phyloP scores from a whole-genome alignment of 2,113 vertebrate species.

The Forbesichthys papilliferus region DNA sequence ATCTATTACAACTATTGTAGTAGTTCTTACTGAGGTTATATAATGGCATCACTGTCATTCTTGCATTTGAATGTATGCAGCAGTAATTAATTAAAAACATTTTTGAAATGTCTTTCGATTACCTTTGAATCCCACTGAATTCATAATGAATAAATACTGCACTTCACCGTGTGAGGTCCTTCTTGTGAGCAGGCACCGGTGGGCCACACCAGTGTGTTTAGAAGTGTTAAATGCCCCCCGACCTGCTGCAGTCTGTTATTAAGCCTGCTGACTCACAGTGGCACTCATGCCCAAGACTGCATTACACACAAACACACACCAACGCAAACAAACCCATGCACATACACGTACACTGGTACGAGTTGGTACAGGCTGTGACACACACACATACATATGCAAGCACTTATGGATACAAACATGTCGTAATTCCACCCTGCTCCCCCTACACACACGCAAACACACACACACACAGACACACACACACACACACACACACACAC shows the following conservation, averaged over 20 bases:
- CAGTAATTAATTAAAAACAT: neutral
- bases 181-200: slow-evolving; percentile 53
- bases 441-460: slow-evolving; percentile 4
- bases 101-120: neutral
- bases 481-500: slow-evolving; percentile 16
- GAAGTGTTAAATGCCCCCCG: slow-evolving; percentile 70
- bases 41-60: too few relatives aligned
- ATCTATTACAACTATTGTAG: too few relatives aligned
- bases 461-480: slow-evolving; percentile 9
- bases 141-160: neutral
- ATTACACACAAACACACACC: slow-evolving; percentile 37
- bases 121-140: neutral
- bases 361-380: slow-evolving; percentile 19
- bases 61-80: neutral
- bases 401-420: slow-evolving; percentile 23
- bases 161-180: slow-evolving; percentile 45
- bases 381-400: slow-evolving; percentile 40
- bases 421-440: neutral
- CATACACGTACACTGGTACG: neutral
- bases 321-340: slow-evolving; percentile 15
- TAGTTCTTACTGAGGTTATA: too few relatives aligned
- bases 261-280: slow-evolving; percentile 41
- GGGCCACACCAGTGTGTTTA: slow-evolving; percentile 62
- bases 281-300: slow-evolving; percentile 41
- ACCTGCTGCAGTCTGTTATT: slow-evolving; percentile 68